Conservation (phyloP, 1,140 invertebrate species). For the Hyles euphorbiae region DNA sequence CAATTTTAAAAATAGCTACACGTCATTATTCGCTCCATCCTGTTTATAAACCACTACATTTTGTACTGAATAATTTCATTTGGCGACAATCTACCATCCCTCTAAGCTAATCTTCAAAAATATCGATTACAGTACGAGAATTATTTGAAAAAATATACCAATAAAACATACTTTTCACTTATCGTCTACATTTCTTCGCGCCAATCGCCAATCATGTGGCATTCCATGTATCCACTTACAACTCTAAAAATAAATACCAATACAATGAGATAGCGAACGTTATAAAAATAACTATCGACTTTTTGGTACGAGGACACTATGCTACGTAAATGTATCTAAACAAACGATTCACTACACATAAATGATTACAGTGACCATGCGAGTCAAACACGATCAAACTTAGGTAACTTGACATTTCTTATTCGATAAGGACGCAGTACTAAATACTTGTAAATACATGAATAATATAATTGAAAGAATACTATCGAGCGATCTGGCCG, state of each 20-base stretch:
- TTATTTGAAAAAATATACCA: too few species aligned
- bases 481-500: too few species aligned
- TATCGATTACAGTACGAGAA: background rate
- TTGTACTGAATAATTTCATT: slow-evolving; percentile 65
- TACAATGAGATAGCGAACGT: slow-evolving; percentile 7
- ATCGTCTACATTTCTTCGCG: too few species aligned
- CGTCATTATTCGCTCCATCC: slow-evolving; percentile 28
- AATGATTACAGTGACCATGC: slow-evolving; percentile 33
- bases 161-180: too few species aligned
- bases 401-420: slow-evolving; percentile 47
- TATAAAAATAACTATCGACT: slow-evolving; percentile 56
- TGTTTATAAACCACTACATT: slow-evolving; percentile 38
- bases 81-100: slow-evolving; percentile 30
- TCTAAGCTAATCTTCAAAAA: slow-evolving; percentile 10
- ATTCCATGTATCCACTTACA: too few species aligned
- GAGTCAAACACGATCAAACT: slow-evolving; percentile 49
- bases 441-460: too few species aligned
- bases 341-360: slow-evolving; percentile 30
- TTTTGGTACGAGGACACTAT: slow-evolving; percentile 55
- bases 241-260: background rate
- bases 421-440: too few species aligned
- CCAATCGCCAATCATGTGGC: too few species aligned
- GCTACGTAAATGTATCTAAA: slow-evolving; percentile 32
- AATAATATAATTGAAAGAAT: too few species aligned
- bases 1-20: slow-evolving; percentile 47